These are phyloP conservation scores for Entomobrya proxima DNA, from an alignment of 2,888 invertebrate species.

Conservation along the genomic window DNA sequence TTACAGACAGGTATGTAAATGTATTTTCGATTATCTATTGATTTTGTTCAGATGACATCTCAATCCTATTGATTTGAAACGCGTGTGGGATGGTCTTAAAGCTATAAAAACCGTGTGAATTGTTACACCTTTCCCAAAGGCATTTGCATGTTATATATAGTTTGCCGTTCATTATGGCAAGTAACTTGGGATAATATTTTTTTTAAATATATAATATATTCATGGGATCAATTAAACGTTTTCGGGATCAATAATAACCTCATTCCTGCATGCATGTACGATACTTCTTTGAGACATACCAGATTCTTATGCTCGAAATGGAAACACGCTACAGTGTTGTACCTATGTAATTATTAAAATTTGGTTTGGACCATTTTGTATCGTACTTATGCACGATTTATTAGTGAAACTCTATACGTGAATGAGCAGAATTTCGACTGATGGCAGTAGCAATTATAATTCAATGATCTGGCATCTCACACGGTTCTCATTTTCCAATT, in stretches of 20 bases:
- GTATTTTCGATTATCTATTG: slow-evolving; percentile 27
- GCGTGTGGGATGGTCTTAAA: slow-evolving; percentile 38
- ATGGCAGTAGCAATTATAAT: slow-evolving; percentile 10
- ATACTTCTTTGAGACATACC: too few species aligned
- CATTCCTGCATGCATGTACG: too few species aligned
- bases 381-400: too few species aligned
- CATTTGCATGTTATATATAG: slow-evolving; percentile 21
- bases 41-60: slow-evolving; percentile 18
- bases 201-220: slow-evolving; percentile 1
- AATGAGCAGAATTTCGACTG: background rate
- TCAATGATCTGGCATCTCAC: background rate
- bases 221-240: slow-evolving; percentile 31
- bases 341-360: too few species aligned
- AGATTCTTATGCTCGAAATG: too few species aligned
- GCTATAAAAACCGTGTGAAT: slow-evolving; percentile 42
- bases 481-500: slow-evolving; percentile 15
- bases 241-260: background rate
- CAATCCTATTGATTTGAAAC: background rate
- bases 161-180: background rate
- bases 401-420: too few species aligned
- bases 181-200: background rate
- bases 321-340: too few species aligned
- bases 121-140: slow-evolving; percentile 38
- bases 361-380: too few species aligned
- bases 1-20: background rate